Evolutionary conservation across 2,888 invertebrate species (phyloP).

Genomic region (Archips xylosteana): DNA sequence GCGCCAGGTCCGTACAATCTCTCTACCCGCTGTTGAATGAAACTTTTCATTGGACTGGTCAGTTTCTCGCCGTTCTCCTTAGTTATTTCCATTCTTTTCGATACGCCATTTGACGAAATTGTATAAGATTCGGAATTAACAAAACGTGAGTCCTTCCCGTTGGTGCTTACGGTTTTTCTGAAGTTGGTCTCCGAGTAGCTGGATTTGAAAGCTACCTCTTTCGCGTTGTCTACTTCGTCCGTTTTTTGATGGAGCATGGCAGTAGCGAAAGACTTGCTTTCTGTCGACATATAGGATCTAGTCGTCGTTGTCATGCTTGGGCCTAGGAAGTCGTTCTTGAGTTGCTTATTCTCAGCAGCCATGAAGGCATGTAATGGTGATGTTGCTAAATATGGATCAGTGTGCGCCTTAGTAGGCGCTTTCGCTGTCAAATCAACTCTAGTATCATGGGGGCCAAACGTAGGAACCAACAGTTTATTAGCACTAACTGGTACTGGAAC

Average conservation of each 20-base stretch:
- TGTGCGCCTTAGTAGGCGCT: slow-evolving; percentile 83
- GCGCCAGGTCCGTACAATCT: slow-evolving; percentile 95
- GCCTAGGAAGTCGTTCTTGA: slow-evolving; percentile 81
- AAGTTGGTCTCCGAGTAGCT: slow-evolving; percentile 82
- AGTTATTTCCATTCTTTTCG: slow-evolving; percentile 78
- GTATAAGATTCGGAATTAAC: slow-evolving; percentile 76
- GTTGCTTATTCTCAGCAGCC: slow-evolving; percentile 80
- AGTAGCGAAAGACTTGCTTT: slow-evolving; percentile 75
- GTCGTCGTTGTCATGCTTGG: slow-evolving; percentile 78
- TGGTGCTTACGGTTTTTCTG: slow-evolving; percentile 69
- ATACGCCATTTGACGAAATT: slow-evolving; percentile 78
- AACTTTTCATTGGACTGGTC: slow-evolving; percentile 88
- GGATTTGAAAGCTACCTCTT: slow-evolving; percentile 77
- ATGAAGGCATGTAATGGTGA: slow-evolving; percentile 77
- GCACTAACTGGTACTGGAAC: slow-evolving; percentile 81
- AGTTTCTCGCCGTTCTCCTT: slow-evolving; percentile 79
- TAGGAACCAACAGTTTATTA: slow-evolving; percentile 85
- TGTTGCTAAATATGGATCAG: slow-evolving; percentile 75
- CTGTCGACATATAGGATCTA: slow-evolving; percentile 72
- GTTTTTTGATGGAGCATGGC: slow-evolving; percentile 75
- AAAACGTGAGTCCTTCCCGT: slow-evolving; percentile 69
- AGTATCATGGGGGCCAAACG: slow-evolving; percentile 81
- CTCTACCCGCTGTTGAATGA: slow-evolving; percentile 95
- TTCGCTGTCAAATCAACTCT: slow-evolving; percentile 77
- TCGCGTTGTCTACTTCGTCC: slow-evolving; percentile 77